Percentiles rank a stretch among this genome's conserved stretches.
These are phyloP conservation scores for Chalcis sispes DNA, from an alignment of 2,888 invertebrate species.

Conservation along the genomic window DNA sequence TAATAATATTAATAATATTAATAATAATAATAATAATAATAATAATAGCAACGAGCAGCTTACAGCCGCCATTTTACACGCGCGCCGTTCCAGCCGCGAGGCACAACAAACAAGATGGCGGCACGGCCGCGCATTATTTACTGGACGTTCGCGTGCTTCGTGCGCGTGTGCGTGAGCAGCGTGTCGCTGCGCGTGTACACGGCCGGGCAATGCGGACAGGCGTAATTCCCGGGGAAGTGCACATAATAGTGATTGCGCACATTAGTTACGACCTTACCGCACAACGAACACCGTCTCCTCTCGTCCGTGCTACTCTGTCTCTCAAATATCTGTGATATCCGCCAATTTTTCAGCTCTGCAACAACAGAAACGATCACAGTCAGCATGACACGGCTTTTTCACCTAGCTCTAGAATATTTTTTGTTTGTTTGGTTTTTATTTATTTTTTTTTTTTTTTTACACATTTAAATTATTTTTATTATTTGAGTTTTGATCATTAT, in stretches of 20 bases:
- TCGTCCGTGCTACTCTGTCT: constrained; percentile 79
- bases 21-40: too few species aligned
- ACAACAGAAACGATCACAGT: constrained; percentile 68
- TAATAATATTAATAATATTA: too few species aligned
- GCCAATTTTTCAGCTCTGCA: constrained; percentile 79
- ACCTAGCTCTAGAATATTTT: constrained; percentile 29
- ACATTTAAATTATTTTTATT: constrained; percentile 36
- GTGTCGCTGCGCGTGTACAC: constrained; percentile 81
- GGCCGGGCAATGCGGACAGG: constrained; percentile 79
- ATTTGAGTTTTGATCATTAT: constrained; percentile 23
- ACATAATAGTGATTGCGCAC: constrained; percentile 81
- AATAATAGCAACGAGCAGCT: constrained; percentile 15
- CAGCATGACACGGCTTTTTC: constrained; percentile 46
- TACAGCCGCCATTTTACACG: constrained; percentile 34
- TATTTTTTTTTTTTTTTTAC: constrained; percentile 44
- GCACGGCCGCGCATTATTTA: constrained; percentile 29
- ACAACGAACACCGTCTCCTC: constrained; percentile 79
- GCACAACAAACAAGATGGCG: constrained; percentile 42
- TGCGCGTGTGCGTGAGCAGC: constrained; percentile 79
- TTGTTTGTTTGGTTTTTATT: constrained; percentile 58
- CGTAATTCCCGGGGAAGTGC: constrained; percentile 80
- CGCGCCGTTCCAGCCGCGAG: too few species aligned
- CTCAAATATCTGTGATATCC: constrained; percentile 80
- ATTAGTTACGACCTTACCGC: constrained; percentile 81
- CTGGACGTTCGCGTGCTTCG: constrained; percentile 76